Evolutionary conservation across 2,888 invertebrate genomes (phyloP).

Genomic region (Sphaerophoria taeniata): DNA sequence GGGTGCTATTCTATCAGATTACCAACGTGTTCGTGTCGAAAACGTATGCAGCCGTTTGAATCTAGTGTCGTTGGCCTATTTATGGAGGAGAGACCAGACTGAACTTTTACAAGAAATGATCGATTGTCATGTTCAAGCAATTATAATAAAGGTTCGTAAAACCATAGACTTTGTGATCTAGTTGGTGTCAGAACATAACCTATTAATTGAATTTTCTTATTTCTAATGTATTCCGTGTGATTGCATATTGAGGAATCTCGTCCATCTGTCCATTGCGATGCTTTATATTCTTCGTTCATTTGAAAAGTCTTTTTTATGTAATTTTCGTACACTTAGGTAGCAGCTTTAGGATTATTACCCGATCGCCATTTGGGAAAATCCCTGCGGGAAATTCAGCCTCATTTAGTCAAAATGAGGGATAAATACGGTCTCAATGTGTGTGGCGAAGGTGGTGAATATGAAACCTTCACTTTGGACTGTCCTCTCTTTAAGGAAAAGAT

Average conservation of each 20-base stretch:
- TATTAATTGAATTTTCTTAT: background rate
- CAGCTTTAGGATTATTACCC: slow-evolving; percentile 95
- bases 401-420: slow-evolving; percentile 94
- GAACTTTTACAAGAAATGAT: slow-evolving; percentile 99
- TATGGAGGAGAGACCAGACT: slow-evolving; percentile 98
- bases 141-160: slow-evolving; percentile 94
- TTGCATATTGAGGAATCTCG: slow-evolving; percentile 1
- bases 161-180: background rate
- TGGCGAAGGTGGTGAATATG: slow-evolving; percentile 99
- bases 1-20: slow-evolving; percentile 99
- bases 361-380: slow-evolving; percentile 93
- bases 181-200: background rate
- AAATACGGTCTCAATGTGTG: slow-evolving; percentile 98
- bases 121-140: slow-evolving; percentile 94
- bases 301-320: background rate
- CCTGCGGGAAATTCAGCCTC: slow-evolving; percentile 92
- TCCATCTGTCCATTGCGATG: background rate
- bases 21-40: slow-evolving; percentile 98
- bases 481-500: slow-evolving; percentile 96
- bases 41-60: slow-evolving; percentile 98
- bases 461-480: slow-evolving; percentile 98
- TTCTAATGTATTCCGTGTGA: slow-evolving; percentile 4
- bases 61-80: slow-evolving; percentile 94
- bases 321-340: slow-evolving; percentile 83
- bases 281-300: background rate